Percentiles rank a stretch among this genome's conserved stretches.
Evolutionary conservation across 2,797 vertebrate species (phyloP).

Genomic region (Gallirallus australis): DNA sequence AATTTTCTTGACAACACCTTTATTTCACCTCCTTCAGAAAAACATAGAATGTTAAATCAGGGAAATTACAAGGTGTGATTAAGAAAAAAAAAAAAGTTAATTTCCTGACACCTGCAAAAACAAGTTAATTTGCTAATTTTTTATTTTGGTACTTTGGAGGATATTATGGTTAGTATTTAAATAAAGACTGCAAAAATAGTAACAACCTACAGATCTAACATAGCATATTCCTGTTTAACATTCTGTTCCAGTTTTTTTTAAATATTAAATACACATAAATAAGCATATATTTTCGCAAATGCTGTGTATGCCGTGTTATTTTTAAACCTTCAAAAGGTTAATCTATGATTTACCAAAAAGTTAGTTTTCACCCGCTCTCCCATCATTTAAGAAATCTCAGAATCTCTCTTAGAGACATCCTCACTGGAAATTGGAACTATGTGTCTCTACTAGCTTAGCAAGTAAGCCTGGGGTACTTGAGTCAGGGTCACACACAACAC

Average conservation of each 20-base stretch:
- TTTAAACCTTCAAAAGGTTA: background rate
- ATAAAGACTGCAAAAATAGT: background rate
- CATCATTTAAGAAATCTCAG: background rate
- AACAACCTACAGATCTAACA: background rate
- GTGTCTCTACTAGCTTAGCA: background rate
- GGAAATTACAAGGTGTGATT: background rate
- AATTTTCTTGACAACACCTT: background rate
- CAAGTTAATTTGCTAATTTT: accelerated
- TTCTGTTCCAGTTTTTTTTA: background rate
- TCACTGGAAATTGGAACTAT: background rate
- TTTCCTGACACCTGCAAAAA: background rate
- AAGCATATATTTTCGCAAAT: background rate
- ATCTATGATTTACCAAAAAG: background rate
- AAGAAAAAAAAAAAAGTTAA: background rate
- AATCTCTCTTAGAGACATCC: background rate
- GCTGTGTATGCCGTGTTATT: background rate
- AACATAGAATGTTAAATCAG: background rate
- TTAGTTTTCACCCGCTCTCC: background rate
- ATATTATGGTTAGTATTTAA: background rate
- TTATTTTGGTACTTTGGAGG: background rate
- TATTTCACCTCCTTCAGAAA: background rate
- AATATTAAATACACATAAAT: background rate
- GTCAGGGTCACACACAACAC: accelerated
- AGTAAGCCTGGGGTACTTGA: background rate
- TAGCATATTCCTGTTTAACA: background rate